Conservation (phyloP, 1,140 invertebrate species). For the Chironomus striatipennis region DNA sequence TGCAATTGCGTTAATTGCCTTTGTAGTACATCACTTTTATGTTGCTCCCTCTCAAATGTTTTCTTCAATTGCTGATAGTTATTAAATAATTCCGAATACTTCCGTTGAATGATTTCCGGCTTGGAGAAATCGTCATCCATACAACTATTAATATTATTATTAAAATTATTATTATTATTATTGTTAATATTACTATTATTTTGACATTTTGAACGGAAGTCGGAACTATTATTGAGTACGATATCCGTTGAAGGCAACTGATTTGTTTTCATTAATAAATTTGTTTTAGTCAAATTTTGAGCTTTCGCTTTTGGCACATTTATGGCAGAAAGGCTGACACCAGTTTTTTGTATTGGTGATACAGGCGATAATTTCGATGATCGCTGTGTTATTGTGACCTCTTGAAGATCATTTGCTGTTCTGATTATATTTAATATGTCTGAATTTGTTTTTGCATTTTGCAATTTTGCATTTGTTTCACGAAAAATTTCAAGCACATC, state of each 20-base stretch:
- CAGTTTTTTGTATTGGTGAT: slow-evolving; percentile 2
- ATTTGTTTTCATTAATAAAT: not conserved
- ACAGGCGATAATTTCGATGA: not conserved
- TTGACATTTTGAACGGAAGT: slow-evolving; percentile 1
- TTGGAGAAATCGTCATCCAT: not conserved
- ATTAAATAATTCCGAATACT: not conserved
- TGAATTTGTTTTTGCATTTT: not conserved
- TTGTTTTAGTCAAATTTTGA: not conserved
- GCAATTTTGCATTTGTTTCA: not conserved
- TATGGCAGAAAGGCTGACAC: slow-evolving; percentile 11
- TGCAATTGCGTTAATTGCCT: not conserved
- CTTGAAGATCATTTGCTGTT: not conserved
- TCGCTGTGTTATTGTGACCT: slow-evolving; percentile 16
- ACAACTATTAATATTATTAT: not conserved
- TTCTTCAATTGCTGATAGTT: slow-evolving; percentile 7
- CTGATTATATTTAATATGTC: not conserved
- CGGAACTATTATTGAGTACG: not conserved
- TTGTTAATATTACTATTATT: not conserved
- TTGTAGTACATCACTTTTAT: not conserved
- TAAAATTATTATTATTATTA: not conserved
- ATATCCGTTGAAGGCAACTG: slow-evolving; percentile 1
- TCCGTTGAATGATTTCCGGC: not conserved
- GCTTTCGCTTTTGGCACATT: slow-evolving; percentile 20
- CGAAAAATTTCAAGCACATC: not conserved
- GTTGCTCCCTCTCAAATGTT: slow-evolving; percentile 5